Evolutionary conservation across 2,113 vertebrate genomes (phyloP).

Genomic region (Caretta caretta): DNA sequence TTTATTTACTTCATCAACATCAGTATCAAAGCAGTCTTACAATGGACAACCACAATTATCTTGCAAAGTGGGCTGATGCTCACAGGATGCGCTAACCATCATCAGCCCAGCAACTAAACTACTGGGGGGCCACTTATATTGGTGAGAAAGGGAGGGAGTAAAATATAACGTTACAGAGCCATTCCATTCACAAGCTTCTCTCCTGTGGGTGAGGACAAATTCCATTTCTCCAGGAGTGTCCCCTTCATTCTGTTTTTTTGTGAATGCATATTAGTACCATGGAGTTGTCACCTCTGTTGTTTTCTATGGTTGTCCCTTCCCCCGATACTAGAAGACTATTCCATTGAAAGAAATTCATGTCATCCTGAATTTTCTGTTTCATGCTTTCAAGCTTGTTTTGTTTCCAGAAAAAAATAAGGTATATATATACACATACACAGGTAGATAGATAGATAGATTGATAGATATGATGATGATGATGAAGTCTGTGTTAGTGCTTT

Average conservation of each 20-base stretch:
- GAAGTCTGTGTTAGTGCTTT: neutral
- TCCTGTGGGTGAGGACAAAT: neutral
- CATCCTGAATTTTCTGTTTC: neutral
- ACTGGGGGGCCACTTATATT: neutral
- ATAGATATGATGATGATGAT: too few species aligned
- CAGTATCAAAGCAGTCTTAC: neutral
- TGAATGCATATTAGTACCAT: neutral
- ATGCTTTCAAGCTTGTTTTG: neutral
- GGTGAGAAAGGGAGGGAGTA: neutral
- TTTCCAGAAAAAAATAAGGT: conserved; percentile 25
- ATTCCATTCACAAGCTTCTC: neutral
- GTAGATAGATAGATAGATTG: too few species aligned
- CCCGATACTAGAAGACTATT: neutral
- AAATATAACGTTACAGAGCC: neutral
- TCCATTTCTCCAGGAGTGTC: neutral
- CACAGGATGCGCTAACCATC: neutral
- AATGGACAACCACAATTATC: neutral
- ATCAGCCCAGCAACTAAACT: neutral
- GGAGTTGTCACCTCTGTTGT: neutral
- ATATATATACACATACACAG: neutral
- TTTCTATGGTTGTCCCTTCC: neutral
- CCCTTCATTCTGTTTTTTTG: neutral
- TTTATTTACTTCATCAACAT: neutral
- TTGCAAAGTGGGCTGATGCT: neutral
- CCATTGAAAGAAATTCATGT: neutral